Conservation (phyloP, 2,888 invertebrate species). For the Melinaea marsaeus region DNA sequence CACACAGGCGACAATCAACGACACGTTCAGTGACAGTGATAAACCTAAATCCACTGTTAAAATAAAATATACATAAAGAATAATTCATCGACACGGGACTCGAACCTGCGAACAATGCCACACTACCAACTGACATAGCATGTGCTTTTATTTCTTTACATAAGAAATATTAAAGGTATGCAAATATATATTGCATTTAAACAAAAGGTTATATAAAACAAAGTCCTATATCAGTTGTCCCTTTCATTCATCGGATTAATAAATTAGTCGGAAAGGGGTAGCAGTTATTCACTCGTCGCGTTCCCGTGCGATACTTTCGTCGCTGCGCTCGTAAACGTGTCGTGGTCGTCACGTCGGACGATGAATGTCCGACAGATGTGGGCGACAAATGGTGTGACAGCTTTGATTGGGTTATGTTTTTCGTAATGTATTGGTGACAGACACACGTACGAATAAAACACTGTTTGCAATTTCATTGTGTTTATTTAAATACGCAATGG, state of each 20-base stretch:
- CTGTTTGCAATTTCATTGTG: constrained; percentile 6
- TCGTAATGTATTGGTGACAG: constrained; percentile 23
- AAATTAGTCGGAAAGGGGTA: constrained; percentile 53
- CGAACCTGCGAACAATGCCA: no score
- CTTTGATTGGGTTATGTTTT: constrained; percentile 24
- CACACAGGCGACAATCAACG: constrained; percentile 27
- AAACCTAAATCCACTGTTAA: no score
- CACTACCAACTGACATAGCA: no score
- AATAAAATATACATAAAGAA: no score
- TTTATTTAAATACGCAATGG: neutral
- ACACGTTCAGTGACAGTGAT: neutral
- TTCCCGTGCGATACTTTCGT: constrained; percentile 63
- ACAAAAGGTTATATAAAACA: constrained; percentile 14
- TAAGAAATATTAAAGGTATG: neutral
- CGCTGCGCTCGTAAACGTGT: constrained; percentile 66
- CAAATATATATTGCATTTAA: neutral
- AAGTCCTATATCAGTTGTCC: constrained; percentile 34
- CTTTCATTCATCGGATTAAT: constrained; percentile 51
- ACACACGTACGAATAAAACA: neutral
- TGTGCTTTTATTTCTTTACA: no score
- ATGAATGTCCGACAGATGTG: constrained; percentile 37
- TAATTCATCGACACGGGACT: no score
- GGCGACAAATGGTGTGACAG: constrained; percentile 32
- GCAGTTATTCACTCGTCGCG: constrained; percentile 62
- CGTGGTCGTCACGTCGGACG: constrained; percentile 41